Percentiles rank a stretch among this genome's conserved stretches.
Evolutionary conservation across 2,113 vertebrate genomes (phyloP).

Genomic region (Phaethornis superciliosus): DNA sequence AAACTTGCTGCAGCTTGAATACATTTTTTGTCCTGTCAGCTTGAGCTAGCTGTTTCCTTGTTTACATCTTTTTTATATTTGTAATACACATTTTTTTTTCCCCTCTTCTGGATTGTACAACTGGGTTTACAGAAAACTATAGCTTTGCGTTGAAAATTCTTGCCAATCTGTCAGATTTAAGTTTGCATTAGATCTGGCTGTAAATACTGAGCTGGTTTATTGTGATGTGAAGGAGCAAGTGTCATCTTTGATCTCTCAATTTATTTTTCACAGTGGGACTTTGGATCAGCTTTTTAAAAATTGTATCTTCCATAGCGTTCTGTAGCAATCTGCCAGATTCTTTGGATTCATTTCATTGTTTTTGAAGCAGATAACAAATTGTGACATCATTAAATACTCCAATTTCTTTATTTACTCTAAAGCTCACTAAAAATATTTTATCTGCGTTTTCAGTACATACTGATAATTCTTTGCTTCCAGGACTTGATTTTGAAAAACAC

Average conservation of each 20-base stretch:
- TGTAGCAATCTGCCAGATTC: background rate
- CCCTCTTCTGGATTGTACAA: background rate
- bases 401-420: background rate
- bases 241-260: background rate
- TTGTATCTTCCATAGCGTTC: background rate
- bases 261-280: background rate
- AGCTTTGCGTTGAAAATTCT: background rate
- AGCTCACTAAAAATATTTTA: background rate
- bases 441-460: background rate
- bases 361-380: background rate
- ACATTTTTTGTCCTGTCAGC: slow-evolving; percentile 23
- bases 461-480: background rate
- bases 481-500: background rate
- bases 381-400: background rate
- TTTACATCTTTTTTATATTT: background rate
- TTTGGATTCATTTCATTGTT: background rate
- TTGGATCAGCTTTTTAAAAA: background rate
- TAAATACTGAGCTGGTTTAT: background rate
- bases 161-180: background rate
- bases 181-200: background rate
- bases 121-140: background rate
- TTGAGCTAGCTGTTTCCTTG: slow-evolving; percentile 1
- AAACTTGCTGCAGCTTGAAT: slow-evolving; percentile 18
- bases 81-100: background rate
- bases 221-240: background rate